Evolutionary conservation across 1,140 invertebrate genomes (phyloP).

Genomic region (honey bee (Apis mellifera)): Amel_HAv3.1 CM009940.2:8027501-8028000

Average conservation of each 20-base stretch:
- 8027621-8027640: not conserved
- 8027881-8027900: not conserved
- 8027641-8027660: not conserved
- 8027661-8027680: not conserved
- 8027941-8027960: conserved; percentile 95
- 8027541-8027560: not conserved
- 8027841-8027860: not conserved
- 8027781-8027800: not conserved
- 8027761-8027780: not conserved
- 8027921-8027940: conserved; percentile 64
- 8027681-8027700: not conserved
- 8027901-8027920: conserved; percentile 40
- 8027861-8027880: not conserved
- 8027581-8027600: not conserved
- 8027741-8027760: not conserved
- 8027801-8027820: not conserved
- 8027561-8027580: not conserved
- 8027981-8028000: conserved; percentile 95
- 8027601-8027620: not conserved
- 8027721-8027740: not conserved
- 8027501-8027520: not conserved
- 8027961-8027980: conserved; percentile 99
- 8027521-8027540: not conserved
- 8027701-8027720: not conserved
- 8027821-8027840: not conserved